Conservation (phyloP, 2,888 invertebrate species). For the Microplitis manilae region DNA sequence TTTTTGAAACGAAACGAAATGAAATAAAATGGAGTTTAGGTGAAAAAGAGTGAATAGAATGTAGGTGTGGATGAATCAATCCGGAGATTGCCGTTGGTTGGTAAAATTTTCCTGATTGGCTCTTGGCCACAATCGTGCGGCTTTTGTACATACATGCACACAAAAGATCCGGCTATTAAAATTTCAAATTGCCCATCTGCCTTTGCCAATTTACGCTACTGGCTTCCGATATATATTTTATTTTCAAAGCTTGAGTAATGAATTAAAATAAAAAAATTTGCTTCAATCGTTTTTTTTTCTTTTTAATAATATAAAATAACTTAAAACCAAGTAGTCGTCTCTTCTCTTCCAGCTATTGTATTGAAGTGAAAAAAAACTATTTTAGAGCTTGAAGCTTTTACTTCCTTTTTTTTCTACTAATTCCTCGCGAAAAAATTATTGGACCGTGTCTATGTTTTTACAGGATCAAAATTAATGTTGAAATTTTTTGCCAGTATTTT, state of each 20-base stretch:
- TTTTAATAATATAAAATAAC: too few relatives aligned
- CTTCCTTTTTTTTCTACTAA: too few relatives aligned
- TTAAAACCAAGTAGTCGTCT: too few relatives aligned
- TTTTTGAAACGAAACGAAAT: not conserved
- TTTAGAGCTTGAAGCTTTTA: too few relatives aligned
- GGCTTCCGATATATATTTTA: not conserved
- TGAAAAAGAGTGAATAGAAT: not conserved
- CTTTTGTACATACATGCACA: slow-evolving; percentile 21
- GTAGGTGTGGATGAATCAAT: slow-evolving; percentile 38
- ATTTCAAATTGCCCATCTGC: slow-evolving; percentile 34
- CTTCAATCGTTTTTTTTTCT: too few relatives aligned
- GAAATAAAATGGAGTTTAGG: not conserved
- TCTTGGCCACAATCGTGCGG: slow-evolving; percentile 50
- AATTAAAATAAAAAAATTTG: too few relatives aligned
- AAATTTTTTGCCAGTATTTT: too few relatives aligned
- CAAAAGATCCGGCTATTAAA: slow-evolving; percentile 22
- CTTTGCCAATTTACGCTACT: not conserved
- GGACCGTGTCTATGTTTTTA: too few relatives aligned
- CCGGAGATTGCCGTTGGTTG: slow-evolving; percentile 48
- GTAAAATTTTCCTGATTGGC: slow-evolving; percentile 54
- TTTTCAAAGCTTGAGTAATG: not conserved
- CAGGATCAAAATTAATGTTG: too few relatives aligned
- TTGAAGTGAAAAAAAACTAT: too few relatives aligned
- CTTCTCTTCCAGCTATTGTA: too few relatives aligned
- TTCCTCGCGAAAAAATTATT: too few relatives aligned